Evolutionary conservation across 2,113 vertebrate genomes (phyloP).

Genomic region (Rhinogobius similis): DNA sequence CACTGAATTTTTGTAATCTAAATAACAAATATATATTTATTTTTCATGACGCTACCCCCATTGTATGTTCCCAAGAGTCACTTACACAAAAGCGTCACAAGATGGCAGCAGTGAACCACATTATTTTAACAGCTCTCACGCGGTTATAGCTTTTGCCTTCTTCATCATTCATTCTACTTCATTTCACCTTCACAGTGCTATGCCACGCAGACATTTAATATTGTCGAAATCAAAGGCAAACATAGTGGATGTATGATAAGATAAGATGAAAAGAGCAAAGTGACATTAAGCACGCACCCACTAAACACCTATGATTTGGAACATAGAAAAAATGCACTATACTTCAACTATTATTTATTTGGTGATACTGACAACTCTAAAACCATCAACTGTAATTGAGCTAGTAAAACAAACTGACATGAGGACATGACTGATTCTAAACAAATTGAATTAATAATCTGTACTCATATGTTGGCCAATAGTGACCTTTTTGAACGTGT

Average conservation of each 20-base stretch:
- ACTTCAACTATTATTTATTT: neutral
- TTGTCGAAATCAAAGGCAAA: no score
- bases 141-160: neutral
- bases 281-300: no score
- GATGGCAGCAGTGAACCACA: constrained; percentile 37
- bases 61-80: neutral
- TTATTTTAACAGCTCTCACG: neutral
- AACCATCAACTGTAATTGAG: neutral
- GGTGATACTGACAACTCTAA: neutral
- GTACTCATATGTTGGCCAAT: neutral
- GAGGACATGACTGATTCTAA: neutral
- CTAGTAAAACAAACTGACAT: neutral
- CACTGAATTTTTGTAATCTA: no score
- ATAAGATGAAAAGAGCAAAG: no score
- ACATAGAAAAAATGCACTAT: neutral
- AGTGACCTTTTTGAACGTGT: neutral
- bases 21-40: no score
- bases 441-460: neutral
- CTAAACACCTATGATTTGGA: no score
- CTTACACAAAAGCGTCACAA: constrained; percentile 36
- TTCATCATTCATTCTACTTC: neutral
- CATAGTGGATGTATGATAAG: no score
- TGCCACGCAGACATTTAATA: neutral
- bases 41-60: no score
- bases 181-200: neutral